phyloP scores from a whole-genome alignment of 2,797 vertebrate genomes.

The Galago senegalensis region DNA sequence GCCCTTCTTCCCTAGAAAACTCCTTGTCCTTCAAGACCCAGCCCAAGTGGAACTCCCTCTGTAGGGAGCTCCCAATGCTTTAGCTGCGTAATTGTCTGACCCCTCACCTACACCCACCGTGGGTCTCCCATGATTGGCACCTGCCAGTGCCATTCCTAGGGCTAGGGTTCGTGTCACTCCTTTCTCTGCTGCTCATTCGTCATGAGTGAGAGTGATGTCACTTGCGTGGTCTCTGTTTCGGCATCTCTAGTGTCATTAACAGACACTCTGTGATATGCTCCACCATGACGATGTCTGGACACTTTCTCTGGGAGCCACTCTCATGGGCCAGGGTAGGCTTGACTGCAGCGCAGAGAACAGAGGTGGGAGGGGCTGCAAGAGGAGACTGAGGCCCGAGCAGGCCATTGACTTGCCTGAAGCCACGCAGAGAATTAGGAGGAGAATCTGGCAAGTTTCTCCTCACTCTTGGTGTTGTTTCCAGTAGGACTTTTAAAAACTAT shows the following conservation, averaged over 20 bases:
- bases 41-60: not conserved
- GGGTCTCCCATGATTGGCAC: not conserved
- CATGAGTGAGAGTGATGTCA: not conserved
- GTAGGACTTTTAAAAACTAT: not conserved
- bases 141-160: not conserved
- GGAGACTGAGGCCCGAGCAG: slow-evolving; percentile 13
- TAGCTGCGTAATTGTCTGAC: not conserved
- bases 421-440: not conserved
- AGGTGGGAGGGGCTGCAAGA: not conserved
- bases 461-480: not conserved
- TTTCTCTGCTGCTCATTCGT: not conserved
- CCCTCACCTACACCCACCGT: not conserved
- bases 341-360: not conserved
- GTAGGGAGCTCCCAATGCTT: not conserved
- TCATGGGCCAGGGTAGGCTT: not conserved
- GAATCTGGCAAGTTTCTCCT: not conserved
- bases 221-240: not conserved
- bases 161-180: not conserved
- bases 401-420: not conserved
- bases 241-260: not conserved
- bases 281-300: not conserved
- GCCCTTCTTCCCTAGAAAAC: not conserved
- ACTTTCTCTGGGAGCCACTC: not conserved
- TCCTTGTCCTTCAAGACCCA: slow-evolving; percentile 36
- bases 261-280: not conserved